phyloP scores from a whole-genome alignment of 2,797 vertebrate genomes.

The Mallotus villosus region DNA sequence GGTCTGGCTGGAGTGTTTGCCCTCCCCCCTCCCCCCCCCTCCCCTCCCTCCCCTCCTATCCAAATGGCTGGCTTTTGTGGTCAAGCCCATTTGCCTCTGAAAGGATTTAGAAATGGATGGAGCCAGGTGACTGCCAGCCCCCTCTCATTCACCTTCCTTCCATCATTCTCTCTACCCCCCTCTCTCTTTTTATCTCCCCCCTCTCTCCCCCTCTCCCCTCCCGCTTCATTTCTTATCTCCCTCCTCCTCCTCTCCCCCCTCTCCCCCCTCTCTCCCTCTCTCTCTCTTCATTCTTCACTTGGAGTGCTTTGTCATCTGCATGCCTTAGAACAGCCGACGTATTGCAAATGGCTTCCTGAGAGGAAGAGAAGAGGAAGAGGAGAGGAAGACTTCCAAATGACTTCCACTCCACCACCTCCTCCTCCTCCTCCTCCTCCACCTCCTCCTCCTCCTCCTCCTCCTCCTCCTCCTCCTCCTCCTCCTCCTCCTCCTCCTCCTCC shows the following conservation, averaged over 20 bases:
- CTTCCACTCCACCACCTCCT: neutral
- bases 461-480: neutral
- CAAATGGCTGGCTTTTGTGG: constrained; percentile 53
- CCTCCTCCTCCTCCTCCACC: neutral
- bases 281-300: constrained; percentile 2
- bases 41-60: constrained; percentile 17
- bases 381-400: neutral
- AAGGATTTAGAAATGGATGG: constrained; percentile 38
- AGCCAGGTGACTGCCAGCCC: constrained; percentile 28
- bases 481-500: constrained; percentile 2
- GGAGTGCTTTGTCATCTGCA: constrained; percentile 44
- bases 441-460: neutral
- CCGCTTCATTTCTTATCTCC: neutral
- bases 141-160: too few species aligned
- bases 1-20: constrained; percentile 3
- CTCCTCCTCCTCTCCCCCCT: neutral
- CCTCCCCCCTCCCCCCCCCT: too few species aligned
- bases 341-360: neutral
- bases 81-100: constrained; percentile 52
- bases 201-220: constrained; percentile 5
- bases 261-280: constrained; percentile 10
- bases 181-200: neutral
- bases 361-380: neutral
- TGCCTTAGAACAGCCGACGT: constrained; percentile 24
- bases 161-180: too few species aligned